phyloP scores from a whole-genome alignment of 2,113 vertebrate species.

The Rynchops niger region DNA sequence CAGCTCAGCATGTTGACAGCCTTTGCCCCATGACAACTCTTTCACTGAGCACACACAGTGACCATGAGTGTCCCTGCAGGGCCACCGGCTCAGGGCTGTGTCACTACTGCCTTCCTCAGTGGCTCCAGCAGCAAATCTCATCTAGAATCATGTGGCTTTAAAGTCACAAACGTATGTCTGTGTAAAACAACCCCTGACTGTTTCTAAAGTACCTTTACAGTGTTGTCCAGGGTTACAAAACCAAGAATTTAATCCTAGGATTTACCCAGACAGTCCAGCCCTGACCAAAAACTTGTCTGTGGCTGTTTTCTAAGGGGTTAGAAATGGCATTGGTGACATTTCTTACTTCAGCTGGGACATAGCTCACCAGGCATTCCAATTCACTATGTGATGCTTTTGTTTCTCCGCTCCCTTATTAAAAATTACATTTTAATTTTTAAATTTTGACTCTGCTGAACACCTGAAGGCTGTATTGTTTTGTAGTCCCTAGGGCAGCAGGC shows the following conservation, averaged over 20 bases:
- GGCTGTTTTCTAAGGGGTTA: neutral
- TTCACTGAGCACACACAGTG: neutral
- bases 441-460: neutral
- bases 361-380: neutral
- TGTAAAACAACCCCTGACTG: neutral
- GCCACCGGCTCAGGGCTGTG: neutral
- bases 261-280: neutral
- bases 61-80: neutral
- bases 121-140: neutral
- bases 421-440: neutral
- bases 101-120: neutral
- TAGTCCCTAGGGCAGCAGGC: neutral
- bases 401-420: neutral
- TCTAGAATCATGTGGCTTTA: accelerated
- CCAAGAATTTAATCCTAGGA: neutral
- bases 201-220: neutral
- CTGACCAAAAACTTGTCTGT: neutral
- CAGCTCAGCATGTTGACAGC: accelerated
- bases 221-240: neutral
- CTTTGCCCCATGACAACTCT: neutral
- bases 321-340: neutral
- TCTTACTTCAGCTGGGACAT: neutral
- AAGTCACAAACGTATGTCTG: neutral
- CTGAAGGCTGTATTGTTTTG: neutral
- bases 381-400: neutral